Evolutionary conservation across 2,113 vertebrate genomes (phyloP).

Genomic region (Lucifuga dentata): DNA sequence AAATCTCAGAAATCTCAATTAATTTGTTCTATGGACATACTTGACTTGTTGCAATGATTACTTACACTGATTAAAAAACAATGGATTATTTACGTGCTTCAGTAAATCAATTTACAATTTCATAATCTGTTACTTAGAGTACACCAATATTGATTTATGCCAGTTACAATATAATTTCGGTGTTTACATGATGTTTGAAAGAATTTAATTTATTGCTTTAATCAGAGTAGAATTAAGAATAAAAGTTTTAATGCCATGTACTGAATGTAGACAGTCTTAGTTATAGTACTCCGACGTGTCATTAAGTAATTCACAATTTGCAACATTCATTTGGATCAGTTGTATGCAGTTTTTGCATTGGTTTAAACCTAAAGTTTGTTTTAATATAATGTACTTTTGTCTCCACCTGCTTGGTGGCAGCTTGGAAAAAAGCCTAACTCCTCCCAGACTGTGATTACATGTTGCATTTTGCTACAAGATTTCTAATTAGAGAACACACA

Average conservation of each 20-base stretch:
- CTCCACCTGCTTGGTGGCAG: conserved; percentile 51
- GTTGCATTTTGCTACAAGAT: conserved; percentile 60
- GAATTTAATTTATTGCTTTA: too few relatives aligned
- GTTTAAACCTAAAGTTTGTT: conserved; percentile 33
- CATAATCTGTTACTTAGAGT: too few relatives aligned
- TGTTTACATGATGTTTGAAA: too few relatives aligned
- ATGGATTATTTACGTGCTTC: too few relatives aligned
- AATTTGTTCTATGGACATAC: too few relatives aligned
- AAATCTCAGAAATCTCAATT: too few relatives aligned
- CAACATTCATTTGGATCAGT: not conserved
- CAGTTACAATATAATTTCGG: too few relatives aligned
- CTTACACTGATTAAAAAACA: too few relatives aligned
- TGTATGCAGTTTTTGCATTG: conserved; percentile 15
- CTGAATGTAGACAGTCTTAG: not conserved
- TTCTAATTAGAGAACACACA: conserved; percentile 71
- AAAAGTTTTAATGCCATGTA: not conserved
- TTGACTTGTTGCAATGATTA: too few relatives aligned
- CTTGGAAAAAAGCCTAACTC: conserved; percentile 35
- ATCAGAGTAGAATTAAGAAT: too few relatives aligned
- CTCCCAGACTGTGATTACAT: conserved; percentile 65
- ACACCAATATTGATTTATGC: too few relatives aligned
- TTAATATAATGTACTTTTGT: conserved; percentile 53
- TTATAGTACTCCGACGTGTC: not conserved
- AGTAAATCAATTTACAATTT: too few relatives aligned
- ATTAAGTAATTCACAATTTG: not conserved